These are phyloP conservation scores for Mystacides longicornis DNA, from an alignment of 2,888 invertebrate genomes.

Conservation along the genomic window DNA sequence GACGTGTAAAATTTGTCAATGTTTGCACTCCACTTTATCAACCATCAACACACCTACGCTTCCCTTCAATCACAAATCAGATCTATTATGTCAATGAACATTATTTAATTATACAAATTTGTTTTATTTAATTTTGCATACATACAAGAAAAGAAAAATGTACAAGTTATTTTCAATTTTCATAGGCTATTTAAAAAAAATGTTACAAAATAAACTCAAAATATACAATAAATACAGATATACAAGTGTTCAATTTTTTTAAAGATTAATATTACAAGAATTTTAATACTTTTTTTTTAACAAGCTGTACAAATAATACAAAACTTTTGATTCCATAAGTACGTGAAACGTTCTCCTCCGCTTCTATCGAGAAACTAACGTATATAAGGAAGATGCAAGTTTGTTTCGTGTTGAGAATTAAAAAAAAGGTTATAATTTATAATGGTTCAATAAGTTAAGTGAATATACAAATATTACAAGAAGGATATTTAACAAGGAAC, in stretches of 20 bases:
- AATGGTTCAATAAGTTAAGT: background rate
- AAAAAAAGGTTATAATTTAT: too few species aligned
- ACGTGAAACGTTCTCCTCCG: background rate
- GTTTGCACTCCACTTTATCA: background rate
- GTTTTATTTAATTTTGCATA: background rate
- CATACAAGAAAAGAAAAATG: background rate
- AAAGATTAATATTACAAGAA: background rate
- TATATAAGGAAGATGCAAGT: background rate
- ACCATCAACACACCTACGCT: background rate
- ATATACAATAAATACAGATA: background rate
- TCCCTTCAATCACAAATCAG: background rate
- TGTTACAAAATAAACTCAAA: background rate
- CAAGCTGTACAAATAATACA: background rate
- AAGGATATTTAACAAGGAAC: background rate
- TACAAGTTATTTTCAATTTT: background rate
- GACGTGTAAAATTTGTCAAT: background rate
- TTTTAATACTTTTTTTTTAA: background rate
- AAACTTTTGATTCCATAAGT: background rate
- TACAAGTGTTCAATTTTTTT: background rate
- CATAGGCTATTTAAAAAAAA: background rate
- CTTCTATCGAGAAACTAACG: background rate
- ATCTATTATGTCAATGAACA: background rate
- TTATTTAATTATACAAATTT: background rate
- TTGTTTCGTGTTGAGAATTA: background rate
- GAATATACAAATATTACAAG: constrained; percentile 1